A percentile compares a stretch with the other conserved stretches of the same genome.
Evolutionary conservation across 2,113 vertebrate genomes (phyloP).

Genomic region (Petromus typicus): DNA sequence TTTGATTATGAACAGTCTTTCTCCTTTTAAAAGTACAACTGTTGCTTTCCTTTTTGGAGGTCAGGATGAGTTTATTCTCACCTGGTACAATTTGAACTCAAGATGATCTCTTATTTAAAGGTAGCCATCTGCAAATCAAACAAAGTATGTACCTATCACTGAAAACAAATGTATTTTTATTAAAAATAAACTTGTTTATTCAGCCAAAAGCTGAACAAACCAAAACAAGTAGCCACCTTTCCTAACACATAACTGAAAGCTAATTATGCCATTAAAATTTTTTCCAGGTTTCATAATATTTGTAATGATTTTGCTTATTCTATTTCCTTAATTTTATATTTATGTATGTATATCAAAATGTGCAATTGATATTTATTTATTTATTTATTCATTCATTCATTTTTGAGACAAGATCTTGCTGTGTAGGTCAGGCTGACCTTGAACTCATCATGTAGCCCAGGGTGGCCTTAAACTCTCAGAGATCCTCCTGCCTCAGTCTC

Average conservation of each 20-base stretch:
- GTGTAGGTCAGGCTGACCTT: neutral
- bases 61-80: neutral
- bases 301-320: neutral
- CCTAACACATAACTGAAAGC: neutral
- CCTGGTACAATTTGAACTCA: neutral
- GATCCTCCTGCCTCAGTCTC: neutral
- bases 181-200: constrained; percentile 4
- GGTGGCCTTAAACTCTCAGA: neutral
- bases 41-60: neutral
- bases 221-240: neutral
- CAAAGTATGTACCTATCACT: neutral
- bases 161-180: neutral
- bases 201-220: neutral
- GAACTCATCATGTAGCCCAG: neutral
- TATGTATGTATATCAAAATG: neutral
- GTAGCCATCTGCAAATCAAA: neutral
- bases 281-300: neutral
- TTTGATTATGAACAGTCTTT: neutral
- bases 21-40: neutral
- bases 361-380: neutral
- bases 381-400: neutral
- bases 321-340: constrained; percentile 29
- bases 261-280: neutral
- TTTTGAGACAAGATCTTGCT: neutral
- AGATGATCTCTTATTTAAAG: neutral